Percentiles rank a stretch among this genome's conserved stretches.
Conservation (phyloP, 2,113 vertebrate species). For the Spea multiplicata region DNA sequence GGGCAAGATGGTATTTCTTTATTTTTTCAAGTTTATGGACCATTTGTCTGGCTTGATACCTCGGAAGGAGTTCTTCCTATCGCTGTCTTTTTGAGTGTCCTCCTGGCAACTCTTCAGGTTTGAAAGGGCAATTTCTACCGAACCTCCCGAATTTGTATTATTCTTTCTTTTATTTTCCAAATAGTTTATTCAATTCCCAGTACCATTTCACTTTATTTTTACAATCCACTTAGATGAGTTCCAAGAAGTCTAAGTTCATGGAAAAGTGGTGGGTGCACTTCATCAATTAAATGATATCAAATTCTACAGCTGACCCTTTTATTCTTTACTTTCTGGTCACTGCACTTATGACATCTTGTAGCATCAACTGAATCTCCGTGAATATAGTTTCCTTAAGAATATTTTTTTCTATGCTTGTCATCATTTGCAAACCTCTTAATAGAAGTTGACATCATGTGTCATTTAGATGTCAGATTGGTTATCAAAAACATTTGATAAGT, state of each 20-base stretch:
- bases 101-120: too few relatives aligned
- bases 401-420: slow-evolving; percentile 59
- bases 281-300: slow-evolving; percentile 22
- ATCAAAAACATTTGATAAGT: slow-evolving; percentile 61
- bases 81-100: too few relatives aligned
- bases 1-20: too few relatives aligned
- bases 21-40: too few relatives aligned
- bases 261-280: neutral
- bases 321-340: slow-evolving; percentile 27
- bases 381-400: slow-evolving; percentile 51
- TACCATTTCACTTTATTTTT: neutral
- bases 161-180: too few relatives aligned
- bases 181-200: neutral
- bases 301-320: slow-evolving; percentile 27
- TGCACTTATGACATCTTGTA: slow-evolving; percentile 1
- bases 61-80: too few relatives aligned
- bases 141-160: too few relatives aligned
- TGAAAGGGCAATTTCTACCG: too few relatives aligned
- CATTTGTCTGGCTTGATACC: too few relatives aligned
- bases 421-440: slow-evolving; percentile 63
- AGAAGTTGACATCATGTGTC: slow-evolving; percentile 60
- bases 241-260: neutral
- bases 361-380: slow-evolving; percentile 20
- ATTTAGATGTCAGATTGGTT: slow-evolving; percentile 63
- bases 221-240: neutral